These are phyloP conservation scores for Amphipoea lucens DNA, from an alignment of 2,888 invertebrate genomes.

Conservation along the genomic window DNA sequence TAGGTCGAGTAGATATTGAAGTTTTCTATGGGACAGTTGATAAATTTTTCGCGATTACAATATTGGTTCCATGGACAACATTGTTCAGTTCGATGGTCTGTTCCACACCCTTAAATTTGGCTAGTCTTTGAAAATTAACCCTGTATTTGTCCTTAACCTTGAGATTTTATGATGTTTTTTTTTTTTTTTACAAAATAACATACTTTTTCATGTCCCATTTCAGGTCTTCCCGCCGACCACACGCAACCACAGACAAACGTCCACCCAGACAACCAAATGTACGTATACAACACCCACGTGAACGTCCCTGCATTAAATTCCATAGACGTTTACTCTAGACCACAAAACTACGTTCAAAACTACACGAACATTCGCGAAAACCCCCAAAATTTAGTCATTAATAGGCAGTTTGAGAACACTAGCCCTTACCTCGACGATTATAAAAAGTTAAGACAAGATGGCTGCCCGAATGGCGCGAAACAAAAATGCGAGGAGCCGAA, in stretches of 20 bases:
- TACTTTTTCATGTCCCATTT: constrained; percentile 62
- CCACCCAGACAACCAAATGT: constrained; percentile 77
- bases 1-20: too few species aligned
- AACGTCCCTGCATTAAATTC: constrained; percentile 76
- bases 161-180: not conserved
- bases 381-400: constrained; percentile 85
- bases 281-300: constrained; percentile 79
- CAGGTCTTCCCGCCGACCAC: constrained; percentile 79
- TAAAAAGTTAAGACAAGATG: constrained; percentile 78
- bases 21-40: too few species aligned
- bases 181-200: not conserved
- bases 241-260: constrained; percentile 68
- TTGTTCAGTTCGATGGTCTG: too few species aligned
- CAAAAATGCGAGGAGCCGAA: constrained; percentile 81
- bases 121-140: too few species aligned
- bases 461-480: constrained; percentile 67
- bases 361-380: constrained; percentile 79
- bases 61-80: too few species aligned
- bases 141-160: too few species aligned
- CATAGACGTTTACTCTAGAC: constrained; percentile 78
- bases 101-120: too few species aligned
- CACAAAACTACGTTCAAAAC: constrained; percentile 80
- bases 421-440: constrained; percentile 80
- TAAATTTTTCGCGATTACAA: too few species aligned
- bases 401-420: constrained; percentile 81